Conservation (phyloP, 2,113 vertebrate species). For the Tyto alba region DNA sequence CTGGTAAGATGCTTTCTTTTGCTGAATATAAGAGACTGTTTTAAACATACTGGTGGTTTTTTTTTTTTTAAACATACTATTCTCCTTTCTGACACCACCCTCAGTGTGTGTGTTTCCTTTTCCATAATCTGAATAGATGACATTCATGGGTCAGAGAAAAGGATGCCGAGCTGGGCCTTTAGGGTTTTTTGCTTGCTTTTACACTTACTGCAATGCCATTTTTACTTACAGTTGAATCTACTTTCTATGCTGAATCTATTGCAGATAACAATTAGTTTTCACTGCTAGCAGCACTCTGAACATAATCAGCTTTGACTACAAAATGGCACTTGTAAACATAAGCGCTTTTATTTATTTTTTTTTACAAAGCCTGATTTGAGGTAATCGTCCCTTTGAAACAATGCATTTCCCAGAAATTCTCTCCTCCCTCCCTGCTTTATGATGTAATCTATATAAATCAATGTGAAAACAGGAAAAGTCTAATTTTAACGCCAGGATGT, state of each 20-base stretch:
- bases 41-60: fast-evolving
- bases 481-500: background rate
- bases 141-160: background rate
- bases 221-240: background rate
- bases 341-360: background rate
- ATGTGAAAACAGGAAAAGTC: background rate
- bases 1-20: background rate
- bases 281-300: background rate
- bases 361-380: background rate
- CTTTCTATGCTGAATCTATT: background rate
- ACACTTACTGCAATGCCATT: background rate
- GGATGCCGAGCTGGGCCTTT: background rate
- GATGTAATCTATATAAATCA: fast-evolving
- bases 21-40: background rate
- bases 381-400: background rate
- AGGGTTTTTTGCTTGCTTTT: background rate
- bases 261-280: background rate
- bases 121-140: too few species aligned
- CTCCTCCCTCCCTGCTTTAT: background rate
- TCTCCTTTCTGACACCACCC: background rate
- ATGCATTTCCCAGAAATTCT: background rate
- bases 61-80: background rate
- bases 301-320: background rate
- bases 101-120: background rate
- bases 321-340: background rate